Base-by-base conservation (phyloP, 2,888 invertebrate genomes). In the Griposia aprilina region DNA sequence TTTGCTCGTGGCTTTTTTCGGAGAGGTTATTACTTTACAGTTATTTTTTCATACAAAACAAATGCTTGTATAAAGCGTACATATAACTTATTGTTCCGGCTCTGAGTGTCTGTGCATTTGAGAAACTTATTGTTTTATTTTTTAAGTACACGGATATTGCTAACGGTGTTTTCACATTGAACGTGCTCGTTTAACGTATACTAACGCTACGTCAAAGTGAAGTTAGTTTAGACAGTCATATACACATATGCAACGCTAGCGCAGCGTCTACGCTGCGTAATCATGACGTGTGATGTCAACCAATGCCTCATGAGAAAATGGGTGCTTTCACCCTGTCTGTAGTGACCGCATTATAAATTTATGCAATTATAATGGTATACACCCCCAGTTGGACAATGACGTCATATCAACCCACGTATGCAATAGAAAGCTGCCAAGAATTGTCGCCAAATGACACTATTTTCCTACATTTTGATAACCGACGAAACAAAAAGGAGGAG, bases 401-500 rank as follows among this genome's bases (percentile, higher is more conserved):
- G 79, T 72, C 67, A 80, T 66, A n/a, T 50, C 55, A 6, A 5
- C 79, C 36, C 71, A 48, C 71, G 66, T 60, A 36, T 60, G 50
- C 59, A 60, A 52, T 69, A 55, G n/a, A 10, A 67, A 23, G n/a
- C 41, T 72, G 79, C 79, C 79, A 78, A 67, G 36, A 23, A 60
- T 30, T 52, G 69, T 60, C 60, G 72, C 60, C 78, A 78, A 71
- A 72, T 72, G 11, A 57, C 50, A 1, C 50, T 15, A 50, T 15
- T 23, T 26, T 26, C 48, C 63, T 60, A 71, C 23, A 36, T 57
- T 50, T 17, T n/a, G 30, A 23, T 30, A 10, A n/a, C n/a, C n/a
- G n/a, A n/a, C n/a, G n/a, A n/a, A n/a, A n/a, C n/a, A n/a, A n/a
- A n/a, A n/a, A n/a, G n/a, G n/a, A n/a, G n/a, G n/a, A n/a, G n/a